Conservation (phyloP, 2,797 vertebrate species). For the Ibycter americanus region DNA sequence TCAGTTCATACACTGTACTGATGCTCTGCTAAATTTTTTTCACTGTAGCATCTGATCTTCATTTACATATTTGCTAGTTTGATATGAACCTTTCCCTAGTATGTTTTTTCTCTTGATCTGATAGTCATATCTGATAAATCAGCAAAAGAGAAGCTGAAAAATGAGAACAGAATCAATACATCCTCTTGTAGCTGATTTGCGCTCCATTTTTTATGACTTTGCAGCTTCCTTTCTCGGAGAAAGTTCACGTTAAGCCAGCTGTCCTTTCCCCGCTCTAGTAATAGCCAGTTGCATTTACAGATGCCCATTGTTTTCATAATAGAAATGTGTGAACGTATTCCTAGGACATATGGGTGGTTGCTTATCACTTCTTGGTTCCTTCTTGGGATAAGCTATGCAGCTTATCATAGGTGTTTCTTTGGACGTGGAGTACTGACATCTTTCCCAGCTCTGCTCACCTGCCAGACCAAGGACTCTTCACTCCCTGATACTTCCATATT, state of each 20-base stretch:
- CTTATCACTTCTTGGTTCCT: not conserved
- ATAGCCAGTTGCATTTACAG: not conserved
- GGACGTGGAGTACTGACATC: not conserved
- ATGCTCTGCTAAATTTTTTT: not conserved
- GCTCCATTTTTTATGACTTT: not conserved
- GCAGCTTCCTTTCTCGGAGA: not conserved
- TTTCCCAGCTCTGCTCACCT: not conserved
- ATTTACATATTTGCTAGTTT: not conserved
- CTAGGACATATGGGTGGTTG: not conserved
- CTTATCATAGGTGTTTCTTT: not conserved
- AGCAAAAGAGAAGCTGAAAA: not conserved
- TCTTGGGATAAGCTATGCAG: not conserved
- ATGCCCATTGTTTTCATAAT: not conserved
- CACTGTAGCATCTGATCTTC: not conserved
- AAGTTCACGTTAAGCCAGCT: not conserved
- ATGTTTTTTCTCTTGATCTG: not conserved
- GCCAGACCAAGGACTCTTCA: not conserved
- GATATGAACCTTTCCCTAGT: not conserved
- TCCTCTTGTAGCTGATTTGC: not conserved
- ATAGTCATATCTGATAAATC: not conserved
- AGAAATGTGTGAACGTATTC: not conserved
- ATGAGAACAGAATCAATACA: not conserved
- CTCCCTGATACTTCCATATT: not conserved
- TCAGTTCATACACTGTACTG: not conserved
- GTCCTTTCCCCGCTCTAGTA: not conserved